Evolutionary conservation across 1,140 invertebrate species (phyloP).

Genomic region (Ceratitis capitata): DNA sequence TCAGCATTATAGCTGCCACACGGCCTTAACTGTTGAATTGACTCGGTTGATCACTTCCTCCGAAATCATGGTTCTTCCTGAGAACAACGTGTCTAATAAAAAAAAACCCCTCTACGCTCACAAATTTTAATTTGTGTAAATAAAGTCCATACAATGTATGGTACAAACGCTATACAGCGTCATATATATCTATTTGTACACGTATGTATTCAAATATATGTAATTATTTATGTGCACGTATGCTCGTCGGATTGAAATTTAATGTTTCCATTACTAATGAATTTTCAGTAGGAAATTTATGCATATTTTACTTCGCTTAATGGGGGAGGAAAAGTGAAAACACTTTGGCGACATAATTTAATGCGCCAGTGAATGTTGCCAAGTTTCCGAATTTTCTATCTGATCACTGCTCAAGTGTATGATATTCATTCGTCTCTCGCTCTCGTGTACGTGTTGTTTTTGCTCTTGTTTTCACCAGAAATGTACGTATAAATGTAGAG

Average conservation of each 20-base stretch:
- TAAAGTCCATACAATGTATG: no score
- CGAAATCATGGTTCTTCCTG: no score
- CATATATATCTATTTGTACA: neutral
- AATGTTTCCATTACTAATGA: neutral
- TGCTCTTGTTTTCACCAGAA: neutral
- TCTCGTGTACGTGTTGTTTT: neutral
- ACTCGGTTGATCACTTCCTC: no score
- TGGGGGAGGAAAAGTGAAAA: neutral
- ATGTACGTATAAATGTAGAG: neutral
- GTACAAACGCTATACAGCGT: no score
- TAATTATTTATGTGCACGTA: neutral
- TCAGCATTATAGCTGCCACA: no score
- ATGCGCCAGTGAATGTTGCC: neutral
- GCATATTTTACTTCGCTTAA: neutral
- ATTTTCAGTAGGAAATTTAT: neutral
- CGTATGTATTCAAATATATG: neutral
- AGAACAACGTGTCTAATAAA: no score
- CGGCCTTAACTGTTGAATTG: no score
- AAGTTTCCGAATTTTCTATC: neutral
- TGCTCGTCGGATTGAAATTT: neutral
- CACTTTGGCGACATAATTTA: slow-evolving; percentile 27
- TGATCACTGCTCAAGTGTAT: neutral
- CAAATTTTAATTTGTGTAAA: no score
- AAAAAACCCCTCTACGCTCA: no score
- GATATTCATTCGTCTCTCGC: neutral